These are phyloP conservation scores for Cebidichthys violaceus DNA, from an alignment of 2,113 vertebrate species.

Conservation along the genomic window DNA sequence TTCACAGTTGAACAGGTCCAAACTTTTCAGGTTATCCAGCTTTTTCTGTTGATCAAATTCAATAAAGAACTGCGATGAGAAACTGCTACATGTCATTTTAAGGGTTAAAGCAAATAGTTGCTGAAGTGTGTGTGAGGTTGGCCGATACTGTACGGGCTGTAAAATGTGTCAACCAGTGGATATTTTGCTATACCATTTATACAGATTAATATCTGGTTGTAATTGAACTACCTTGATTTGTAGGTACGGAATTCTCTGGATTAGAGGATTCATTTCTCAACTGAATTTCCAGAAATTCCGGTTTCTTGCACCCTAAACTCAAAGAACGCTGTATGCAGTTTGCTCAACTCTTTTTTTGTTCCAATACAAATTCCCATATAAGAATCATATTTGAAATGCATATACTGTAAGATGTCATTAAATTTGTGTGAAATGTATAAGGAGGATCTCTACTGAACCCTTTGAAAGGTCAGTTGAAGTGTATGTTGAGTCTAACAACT, in stretches of 20 bases:
- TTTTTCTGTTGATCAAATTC: conserved; percentile 86
- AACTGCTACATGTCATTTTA: background rate
- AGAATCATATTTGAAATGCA: background rate
- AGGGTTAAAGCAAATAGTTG: background rate
- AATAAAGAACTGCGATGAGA: background rate
- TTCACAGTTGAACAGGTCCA: conserved; percentile 96
- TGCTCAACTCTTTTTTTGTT: background rate
- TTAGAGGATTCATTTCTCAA: background rate
- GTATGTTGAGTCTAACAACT: background rate
- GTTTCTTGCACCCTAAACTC: too few species aligned
- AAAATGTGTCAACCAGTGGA: background rate
- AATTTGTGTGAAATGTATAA: background rate
- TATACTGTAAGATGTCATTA: background rate
- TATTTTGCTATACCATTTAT: background rate
- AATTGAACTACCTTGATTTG: too few species aligned
- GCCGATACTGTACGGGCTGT: background rate
- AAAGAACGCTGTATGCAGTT: background rate
- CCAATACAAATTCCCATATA: background rate
- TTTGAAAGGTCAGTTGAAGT: too few species aligned
- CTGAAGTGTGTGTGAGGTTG: background rate
- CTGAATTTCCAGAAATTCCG: background rate
- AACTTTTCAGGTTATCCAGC: conserved; percentile 91
- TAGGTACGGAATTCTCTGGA: background rate
- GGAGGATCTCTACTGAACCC: background rate
- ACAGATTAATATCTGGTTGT: background rate